Conservation (phyloP, 2,888 invertebrate species). For the Pecten maximus region DNA sequence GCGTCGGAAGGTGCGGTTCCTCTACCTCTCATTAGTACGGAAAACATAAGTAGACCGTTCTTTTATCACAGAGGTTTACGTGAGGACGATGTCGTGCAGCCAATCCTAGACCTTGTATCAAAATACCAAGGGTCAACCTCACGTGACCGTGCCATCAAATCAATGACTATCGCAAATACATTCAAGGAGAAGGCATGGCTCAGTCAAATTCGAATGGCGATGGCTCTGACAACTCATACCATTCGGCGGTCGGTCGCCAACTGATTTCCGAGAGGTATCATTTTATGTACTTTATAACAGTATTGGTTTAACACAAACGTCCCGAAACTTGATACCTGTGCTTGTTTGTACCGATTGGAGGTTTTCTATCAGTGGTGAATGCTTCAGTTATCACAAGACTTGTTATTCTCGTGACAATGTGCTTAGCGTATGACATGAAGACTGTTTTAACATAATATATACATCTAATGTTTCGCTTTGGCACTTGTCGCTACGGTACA, state of each 20-base stretch:
- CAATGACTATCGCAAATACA: constrained; percentile 80
- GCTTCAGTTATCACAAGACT: background rate
- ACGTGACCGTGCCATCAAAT: constrained; percentile 79
- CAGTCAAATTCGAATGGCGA: constrained; percentile 79
- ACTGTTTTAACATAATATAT: too few relatives aligned
- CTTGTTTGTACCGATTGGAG: background rate
- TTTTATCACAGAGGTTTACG: constrained; percentile 75
- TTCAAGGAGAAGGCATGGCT: constrained; percentile 82
- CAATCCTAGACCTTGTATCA: constrained; percentile 73
- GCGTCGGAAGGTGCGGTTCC: constrained; percentile 74
- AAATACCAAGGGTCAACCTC: constrained; percentile 76
- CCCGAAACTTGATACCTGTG: background rate
- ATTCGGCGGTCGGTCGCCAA: constrained; percentile 71
- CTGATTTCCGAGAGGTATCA: background rate
- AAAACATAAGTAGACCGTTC: constrained; percentile 75
- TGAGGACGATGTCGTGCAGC: constrained; percentile 72
- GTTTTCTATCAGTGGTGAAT: background rate
- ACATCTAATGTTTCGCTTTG: too few relatives aligned
- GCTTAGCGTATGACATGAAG: background rate
- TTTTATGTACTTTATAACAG: background rate
- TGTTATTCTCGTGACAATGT: background rate
- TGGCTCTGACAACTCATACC: constrained; percentile 75
- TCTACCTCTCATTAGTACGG: constrained; percentile 75
- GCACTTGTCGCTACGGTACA: too few relatives aligned
- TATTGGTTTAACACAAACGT: background rate